A percentile compares a stretch with the other conserved stretches of the same genome.
Conservation (phyloP, 2,797 vertebrate species). For the Brotula barbata region DNA sequence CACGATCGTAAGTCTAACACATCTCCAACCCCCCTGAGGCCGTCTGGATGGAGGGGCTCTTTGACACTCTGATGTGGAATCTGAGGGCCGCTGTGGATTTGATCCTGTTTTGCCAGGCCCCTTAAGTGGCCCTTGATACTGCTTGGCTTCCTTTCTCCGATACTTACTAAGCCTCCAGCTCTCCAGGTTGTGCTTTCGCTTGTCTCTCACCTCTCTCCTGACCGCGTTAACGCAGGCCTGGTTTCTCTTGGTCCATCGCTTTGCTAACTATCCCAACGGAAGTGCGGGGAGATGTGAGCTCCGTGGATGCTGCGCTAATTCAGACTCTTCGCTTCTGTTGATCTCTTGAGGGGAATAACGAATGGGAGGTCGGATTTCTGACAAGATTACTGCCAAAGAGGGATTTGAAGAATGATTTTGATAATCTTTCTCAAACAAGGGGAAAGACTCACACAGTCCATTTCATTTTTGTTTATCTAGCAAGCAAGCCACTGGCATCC, state of each 20-base stretch:
- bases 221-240: constrained; percentile 1
- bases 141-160: constrained; percentile 34
- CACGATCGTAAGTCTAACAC: constrained; percentile 18
- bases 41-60: constrained; percentile 25
- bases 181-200: constrained; percentile 42
- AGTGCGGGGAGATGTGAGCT: constrained; percentile 32
- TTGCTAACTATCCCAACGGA: constrained; percentile 20
- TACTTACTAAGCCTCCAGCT: constrained; percentile 15
- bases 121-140: constrained; percentile 43
- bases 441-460: constrained; percentile 16
- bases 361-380: constrained; percentile 28
- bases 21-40: constrained; percentile 18
- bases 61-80: constrained; percentile 33
- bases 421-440: constrained; percentile 43
- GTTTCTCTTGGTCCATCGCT: constrained; percentile 2
- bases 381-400: constrained; percentile 24
- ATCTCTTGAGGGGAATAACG: constrained; percentile 44
- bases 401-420: constrained; percentile 23
- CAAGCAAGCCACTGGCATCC: constrained; percentile 24
- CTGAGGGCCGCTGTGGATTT: constrained; percentile 35
- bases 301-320: constrained; percentile 34
- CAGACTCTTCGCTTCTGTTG: constrained; percentile 21
- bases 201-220: constrained; percentile 38
- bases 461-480: constrained; percentile 47
- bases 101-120: constrained; percentile 47